Base-by-base conservation (phyloP, 2,113 vertebrate species). In the Podarcis cretensis region DNA sequence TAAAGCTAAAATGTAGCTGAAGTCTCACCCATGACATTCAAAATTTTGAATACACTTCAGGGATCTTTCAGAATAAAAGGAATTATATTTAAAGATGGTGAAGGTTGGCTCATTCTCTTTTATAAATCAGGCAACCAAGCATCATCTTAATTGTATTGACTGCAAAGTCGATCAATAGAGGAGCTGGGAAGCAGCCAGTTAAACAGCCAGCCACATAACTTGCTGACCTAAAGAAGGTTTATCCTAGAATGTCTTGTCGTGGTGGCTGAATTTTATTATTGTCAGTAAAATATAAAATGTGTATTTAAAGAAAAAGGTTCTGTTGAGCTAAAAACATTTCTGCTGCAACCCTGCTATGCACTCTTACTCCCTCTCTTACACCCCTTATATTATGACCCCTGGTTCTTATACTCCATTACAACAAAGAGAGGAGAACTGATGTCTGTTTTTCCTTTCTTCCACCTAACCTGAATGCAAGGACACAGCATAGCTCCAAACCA, bases 91-190 rank as follows among this genome's bases (percentile, higher is more conserved):
- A 40, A 89, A 85, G 73, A 63, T 65, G 43, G 40, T 83, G 48
- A 30, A 18, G 7, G 85, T 87, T 88, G 14, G 12, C 83, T 86
- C 89, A 27, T 87, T 93, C 89, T 57, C 25, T 84, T 93, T 86
- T 1, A 1, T 68, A 54, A 84, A 32, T 54, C 69, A 84, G 69
- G 16, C 43, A 83, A 23, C 63, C 3, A 83, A 91, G 85, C 23
- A 63, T 4, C 54, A 79, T 27, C 0, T 0, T 87, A 87, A 85
- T 86, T 65, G 69, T 82, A 87, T 91, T 90, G 88, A 85, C 83
- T 92, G 88, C 65, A 91, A 57, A 84, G 82, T 23, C 75, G 86
- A 95, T 95, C 95, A 92, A 94, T 95, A 94, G 90, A 89, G 93
- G 90, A 94, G 85, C 81, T 87, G 90, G 90, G 91, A 57, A 74